Evolutionary conservation across 2,113 vertebrate species (phyloP).

Genomic region (Pardalotus punctatus): DNA sequence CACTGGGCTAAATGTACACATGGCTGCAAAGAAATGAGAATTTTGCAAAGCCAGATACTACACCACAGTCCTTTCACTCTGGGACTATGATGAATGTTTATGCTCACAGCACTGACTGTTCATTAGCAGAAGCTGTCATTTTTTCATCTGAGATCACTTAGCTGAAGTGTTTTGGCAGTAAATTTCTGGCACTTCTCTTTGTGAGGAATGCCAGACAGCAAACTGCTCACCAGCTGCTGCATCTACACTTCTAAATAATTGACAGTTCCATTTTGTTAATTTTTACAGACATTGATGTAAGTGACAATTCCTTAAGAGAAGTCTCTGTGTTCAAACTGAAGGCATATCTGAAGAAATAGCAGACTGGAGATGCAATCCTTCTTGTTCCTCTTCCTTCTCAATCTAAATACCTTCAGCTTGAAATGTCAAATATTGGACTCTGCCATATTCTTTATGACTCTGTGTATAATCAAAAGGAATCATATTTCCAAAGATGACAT

Average conservation of each 20-base stretch:
- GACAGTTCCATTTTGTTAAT: conserved; percentile 4
- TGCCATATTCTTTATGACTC: not conserved
- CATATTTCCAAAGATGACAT: not conserved
- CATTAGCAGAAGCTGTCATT: conserved; percentile 44
- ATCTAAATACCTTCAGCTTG: not conserved
- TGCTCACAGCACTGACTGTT: not conserved
- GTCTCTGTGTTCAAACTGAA: not conserved
- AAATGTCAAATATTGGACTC: not conserved
- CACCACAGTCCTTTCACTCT: not conserved
- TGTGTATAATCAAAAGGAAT: not conserved
- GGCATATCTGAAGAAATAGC: not conserved
- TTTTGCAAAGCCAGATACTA: not conserved
- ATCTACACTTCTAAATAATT: conserved; percentile 15
- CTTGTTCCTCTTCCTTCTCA: not conserved
- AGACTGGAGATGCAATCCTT: not conserved
- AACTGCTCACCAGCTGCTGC: conserved; percentile 20
- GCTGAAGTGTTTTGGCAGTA: conserved; percentile 28
- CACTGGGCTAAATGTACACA: not conserved
- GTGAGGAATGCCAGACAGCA: not conserved
- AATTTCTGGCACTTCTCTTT: not conserved
- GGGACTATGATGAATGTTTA: not conserved
- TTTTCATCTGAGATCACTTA: conserved; percentile 38
- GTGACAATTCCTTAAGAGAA: not conserved
- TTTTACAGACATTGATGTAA: conserved; percentile 7
- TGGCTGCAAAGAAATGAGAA: not conserved